A percentile compares a stretch with the other conserved stretches of the same genome.
phyloP scores from a whole-genome alignment of 2,113 vertebrate species.

The Regulus satrapa region DNA sequence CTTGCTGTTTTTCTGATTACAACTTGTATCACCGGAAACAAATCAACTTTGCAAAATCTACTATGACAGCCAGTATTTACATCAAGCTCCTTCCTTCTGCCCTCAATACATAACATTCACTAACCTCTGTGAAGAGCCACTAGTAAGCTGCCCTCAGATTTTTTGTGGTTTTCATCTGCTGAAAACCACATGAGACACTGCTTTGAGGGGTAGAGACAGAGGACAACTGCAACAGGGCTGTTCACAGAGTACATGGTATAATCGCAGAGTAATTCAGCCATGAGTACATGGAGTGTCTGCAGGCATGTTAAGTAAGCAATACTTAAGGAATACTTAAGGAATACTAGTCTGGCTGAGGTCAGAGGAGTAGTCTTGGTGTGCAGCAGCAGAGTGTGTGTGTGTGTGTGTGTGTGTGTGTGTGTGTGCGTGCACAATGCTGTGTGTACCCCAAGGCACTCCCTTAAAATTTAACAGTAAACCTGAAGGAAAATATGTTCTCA shows the following conservation, averaged over 20 bases:
- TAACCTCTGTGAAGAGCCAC: background rate
- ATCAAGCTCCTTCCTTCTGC: background rate
- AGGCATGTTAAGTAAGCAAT: background rate
- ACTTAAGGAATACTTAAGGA: no score
- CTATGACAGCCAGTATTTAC: background rate
- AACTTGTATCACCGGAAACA: background rate
- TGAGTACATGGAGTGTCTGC: background rate
- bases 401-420: rapidly evolving
- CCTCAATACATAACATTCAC: background rate
- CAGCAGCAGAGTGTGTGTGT: background rate
- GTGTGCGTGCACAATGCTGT: rapidly evolving
- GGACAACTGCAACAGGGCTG: background rate
- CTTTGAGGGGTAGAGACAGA: background rate
- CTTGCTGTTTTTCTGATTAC: background rate
- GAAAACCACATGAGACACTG: background rate
- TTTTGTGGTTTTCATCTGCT: background rate
- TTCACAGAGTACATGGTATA: background rate
- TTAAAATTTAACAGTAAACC: background rate
- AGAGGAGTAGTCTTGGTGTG: background rate
- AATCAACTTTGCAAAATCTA: background rate
- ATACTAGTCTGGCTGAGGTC: background rate
- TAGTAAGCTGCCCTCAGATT: background rate
- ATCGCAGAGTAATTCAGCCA: background rate
- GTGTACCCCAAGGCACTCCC: background rate
- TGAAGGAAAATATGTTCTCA: background rate